Evolutionary conservation across 2,888 invertebrate species (phyloP).

Genomic region (Caenorhabditis doughertyi): DNA sequence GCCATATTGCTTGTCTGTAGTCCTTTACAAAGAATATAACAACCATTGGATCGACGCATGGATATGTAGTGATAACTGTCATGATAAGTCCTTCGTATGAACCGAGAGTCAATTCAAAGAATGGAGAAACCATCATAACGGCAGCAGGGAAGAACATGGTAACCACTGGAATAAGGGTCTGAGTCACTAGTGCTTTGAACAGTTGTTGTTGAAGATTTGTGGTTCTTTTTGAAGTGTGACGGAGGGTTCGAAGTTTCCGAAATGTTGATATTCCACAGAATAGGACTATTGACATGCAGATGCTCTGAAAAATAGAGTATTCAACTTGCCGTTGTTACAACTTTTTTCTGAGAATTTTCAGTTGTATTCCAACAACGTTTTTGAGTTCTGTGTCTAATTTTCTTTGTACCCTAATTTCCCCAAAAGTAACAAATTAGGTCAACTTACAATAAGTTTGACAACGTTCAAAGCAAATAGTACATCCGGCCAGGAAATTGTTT

Average conservation of each 20-base stretch:
- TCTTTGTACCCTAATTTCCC: too few relatives aligned
- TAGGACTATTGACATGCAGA: slow-evolving; percentile 45
- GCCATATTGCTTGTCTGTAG: slow-evolving; percentile 45
- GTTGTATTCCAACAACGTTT: too few relatives aligned
- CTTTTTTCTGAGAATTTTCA: too few relatives aligned
- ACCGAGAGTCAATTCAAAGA: slow-evolving; percentile 52
- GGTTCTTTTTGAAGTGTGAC: slow-evolving; percentile 43
- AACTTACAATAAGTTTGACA: slow-evolving; percentile 55
- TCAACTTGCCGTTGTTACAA: too few relatives aligned
- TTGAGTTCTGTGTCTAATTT: too few relatives aligned
- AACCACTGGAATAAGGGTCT: slow-evolving; percentile 54
- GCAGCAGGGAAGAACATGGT: slow-evolving; percentile 57
- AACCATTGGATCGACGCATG: slow-evolving; percentile 59
- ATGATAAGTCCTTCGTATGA: slow-evolving; percentile 49
- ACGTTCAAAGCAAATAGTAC: slow-evolving; percentile 50
- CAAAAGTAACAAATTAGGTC: too few relatives aligned
- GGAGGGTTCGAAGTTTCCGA: slow-evolving; percentile 41
- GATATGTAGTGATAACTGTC: slow-evolving; percentile 58
- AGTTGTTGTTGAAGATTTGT: slow-evolving; percentile 51
- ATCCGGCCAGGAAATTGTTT: slow-evolving; percentile 48
- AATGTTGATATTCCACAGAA: slow-evolving; percentile 50
- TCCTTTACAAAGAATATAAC: slow-evolving; percentile 60
- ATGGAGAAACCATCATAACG: slow-evolving; percentile 52
- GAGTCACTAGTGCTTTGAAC: slow-evolving; percentile 57
- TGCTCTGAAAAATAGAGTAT: slow-evolving; percentile 31